phyloP scores from a whole-genome alignment of 2,113 vertebrate genomes.

The Zosterops borbonicus region DNA sequence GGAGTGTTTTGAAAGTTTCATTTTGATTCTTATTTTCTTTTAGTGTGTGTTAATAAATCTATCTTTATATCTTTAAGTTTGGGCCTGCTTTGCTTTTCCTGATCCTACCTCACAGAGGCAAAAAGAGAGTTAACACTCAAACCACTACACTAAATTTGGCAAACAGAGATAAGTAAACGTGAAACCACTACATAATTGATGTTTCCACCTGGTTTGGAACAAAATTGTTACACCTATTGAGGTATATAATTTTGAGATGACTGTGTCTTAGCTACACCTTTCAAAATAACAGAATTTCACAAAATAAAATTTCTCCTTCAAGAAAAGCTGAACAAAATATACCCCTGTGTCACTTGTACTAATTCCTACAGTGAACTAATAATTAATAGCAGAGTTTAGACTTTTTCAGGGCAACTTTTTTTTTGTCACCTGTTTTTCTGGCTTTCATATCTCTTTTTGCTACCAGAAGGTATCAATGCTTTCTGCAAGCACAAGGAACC shows the following conservation, averaged over 20 bases:
- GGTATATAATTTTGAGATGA: background rate
- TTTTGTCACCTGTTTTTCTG: background rate
- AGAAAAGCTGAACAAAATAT: background rate
- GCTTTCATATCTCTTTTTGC: background rate
- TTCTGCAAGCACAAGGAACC: background rate
- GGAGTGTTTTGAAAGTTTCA: too few species aligned
- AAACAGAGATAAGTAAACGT: too few species aligned
- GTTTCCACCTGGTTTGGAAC: too few species aligned
- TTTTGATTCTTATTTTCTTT: too few species aligned
- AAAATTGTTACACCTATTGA: background rate
- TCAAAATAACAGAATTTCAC: background rate
- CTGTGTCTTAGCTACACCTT: background rate
- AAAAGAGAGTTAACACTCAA: too few species aligned
- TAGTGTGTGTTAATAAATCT: too few species aligned
- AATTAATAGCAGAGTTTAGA: background rate
- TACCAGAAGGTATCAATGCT: background rate
- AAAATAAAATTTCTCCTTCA: background rate
- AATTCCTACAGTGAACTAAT: background rate
- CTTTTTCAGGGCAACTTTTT: background rate
- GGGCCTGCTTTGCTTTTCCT: too few species aligned
- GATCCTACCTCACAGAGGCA: too few species aligned
- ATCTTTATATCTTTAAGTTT: too few species aligned
- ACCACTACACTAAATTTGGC: too few species aligned
- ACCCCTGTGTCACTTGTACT: background rate
- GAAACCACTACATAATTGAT: too few species aligned